Evolutionary conservation across 2,113 vertebrate genomes (phyloP).

Genomic region (Acrocephalus arundinaceus): DNA sequence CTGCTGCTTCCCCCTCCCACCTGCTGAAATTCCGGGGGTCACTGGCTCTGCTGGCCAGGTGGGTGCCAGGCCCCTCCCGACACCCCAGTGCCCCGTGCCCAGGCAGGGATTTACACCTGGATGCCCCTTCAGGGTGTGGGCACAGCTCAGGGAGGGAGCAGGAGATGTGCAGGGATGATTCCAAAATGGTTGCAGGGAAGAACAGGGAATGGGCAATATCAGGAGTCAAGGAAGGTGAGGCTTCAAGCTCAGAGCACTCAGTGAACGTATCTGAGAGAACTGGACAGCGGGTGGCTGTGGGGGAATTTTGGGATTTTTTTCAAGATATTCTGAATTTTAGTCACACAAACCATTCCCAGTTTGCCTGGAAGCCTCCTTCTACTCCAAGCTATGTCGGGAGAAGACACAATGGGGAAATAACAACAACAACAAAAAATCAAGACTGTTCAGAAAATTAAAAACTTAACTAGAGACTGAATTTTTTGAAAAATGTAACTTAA

Average conservation of each 20-base stretch:
- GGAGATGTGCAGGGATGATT: background rate
- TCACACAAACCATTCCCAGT: background rate
- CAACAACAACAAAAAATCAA: background rate
- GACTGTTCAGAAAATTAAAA: background rate
- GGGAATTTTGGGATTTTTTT: background rate
- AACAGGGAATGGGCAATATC: background rate
- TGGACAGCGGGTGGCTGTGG: background rate
- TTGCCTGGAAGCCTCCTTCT: background rate
- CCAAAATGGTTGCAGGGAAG: background rate
- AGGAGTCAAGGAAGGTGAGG: background rate
- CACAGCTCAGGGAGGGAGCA: background rate
- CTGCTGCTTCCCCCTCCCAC: background rate
- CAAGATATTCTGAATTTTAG: background rate
- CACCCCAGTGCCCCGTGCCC: fast-evolving
- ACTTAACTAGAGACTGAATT: background rate
- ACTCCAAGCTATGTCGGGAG: background rate
- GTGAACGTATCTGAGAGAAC: background rate
- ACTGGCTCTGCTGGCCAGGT: fast-evolving
- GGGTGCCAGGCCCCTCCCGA: background rate
- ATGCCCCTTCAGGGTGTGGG: background rate
- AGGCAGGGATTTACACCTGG: background rate
- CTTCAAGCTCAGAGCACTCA: background rate
- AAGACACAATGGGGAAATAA: background rate
- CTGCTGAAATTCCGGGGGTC: background rate
- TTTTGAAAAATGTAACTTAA: background rate